Evolutionary conservation across 2,113 vertebrate species (phyloP), one percentile per base, ranked within the genome.

Genomic region (Chamaea fasciata): DNA sequence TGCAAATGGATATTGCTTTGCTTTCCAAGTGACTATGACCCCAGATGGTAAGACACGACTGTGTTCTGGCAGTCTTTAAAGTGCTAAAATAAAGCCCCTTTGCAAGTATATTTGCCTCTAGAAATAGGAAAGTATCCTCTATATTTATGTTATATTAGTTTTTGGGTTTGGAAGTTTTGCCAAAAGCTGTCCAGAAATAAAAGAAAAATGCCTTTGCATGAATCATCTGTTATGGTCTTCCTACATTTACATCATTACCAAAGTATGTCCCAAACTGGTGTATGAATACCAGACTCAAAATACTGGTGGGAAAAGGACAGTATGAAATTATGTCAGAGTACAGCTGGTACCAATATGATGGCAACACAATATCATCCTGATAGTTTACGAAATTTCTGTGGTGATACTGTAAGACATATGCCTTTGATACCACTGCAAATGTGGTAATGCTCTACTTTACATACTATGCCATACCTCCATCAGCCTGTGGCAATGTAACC

Each of bases 61-160:
- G 44, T 89, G 67, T 44, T 50, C 70, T 97, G 87, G 82, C 57
- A 59, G 11, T 68, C 83, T 64, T 95, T 70, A 50, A 92, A 93
- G 59, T 65, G 41, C 84, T 92, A 71, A 97, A 97, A 95, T 83
- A 92, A 87, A 96, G 57, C 24, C 56, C 67, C 79, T 87, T 96
- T 96, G 94, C 87, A 92, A 96, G 86, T 88, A 92, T 17, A 68
- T 91, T 94, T 95, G 63, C 56, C n/a, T 95, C 97, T 95, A 92
- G 92, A 98, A 98, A 98, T 97, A 98, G 97, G 97, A 97, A 95
- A 94, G 49, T 76, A 86, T 90, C 94, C 80, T 97, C 96, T 97
- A 42, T 97, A 96, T 97, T 98, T 98, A 97, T 96, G 87, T 81
- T 95, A 91, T 93, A 97, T 98, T 98, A 97, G 89, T 96, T 96